A percentile compares a stretch with the other conserved stretches of the same genome.
These are phyloP conservation scores for Hipparchia semele DNA, from an alignment of 2,888 invertebrate species.

Conservation along the genomic window DNA sequence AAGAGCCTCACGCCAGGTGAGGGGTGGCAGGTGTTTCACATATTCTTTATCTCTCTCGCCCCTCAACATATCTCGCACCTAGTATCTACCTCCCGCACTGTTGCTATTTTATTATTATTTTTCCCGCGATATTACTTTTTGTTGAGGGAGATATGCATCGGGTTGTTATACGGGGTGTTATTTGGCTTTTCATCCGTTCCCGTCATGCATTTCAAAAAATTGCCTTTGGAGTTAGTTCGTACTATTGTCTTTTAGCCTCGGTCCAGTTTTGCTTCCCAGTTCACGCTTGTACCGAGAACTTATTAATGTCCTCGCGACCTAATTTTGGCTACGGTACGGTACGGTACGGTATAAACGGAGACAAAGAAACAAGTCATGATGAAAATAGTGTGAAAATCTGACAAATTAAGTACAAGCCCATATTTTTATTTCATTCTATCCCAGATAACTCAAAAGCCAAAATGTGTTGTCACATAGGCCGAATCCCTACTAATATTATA, in stretches of 20 bases:
- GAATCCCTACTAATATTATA: too few relatives aligned
- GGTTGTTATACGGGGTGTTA: constrained; percentile 64
- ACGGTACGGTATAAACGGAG: too few relatives aligned
- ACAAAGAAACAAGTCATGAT: too few relatives aligned
- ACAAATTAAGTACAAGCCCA: background rate
- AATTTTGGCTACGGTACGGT: too few relatives aligned
- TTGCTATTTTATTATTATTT: constrained; percentile 56
- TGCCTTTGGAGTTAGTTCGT: constrained; percentile 59
- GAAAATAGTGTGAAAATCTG: too few relatives aligned
- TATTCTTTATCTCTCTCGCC: constrained; percentile 60
- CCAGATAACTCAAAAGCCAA: too few relatives aligned
- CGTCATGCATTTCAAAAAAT: constrained; percentile 66
- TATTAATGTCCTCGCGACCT: background rate
- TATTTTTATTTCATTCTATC: too few relatives aligned
- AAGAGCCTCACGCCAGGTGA: constrained; percentile 71
- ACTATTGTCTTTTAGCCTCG: constrained; percentile 61
- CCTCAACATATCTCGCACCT: constrained; percentile 45
- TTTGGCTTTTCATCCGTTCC: constrained; percentile 61
- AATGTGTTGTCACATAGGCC: too few relatives aligned
- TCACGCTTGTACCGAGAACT: constrained; percentile 37
- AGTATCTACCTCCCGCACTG: constrained; percentile 48
- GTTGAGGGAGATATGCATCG: constrained; percentile 60
- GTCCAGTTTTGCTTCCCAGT: constrained; percentile 55
- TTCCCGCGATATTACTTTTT: constrained; percentile 65
- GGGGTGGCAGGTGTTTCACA: constrained; percentile 73